Base-by-base conservation (phyloP, 2,888 invertebrate genomes). In the Polylopha cassiicola region DNA sequence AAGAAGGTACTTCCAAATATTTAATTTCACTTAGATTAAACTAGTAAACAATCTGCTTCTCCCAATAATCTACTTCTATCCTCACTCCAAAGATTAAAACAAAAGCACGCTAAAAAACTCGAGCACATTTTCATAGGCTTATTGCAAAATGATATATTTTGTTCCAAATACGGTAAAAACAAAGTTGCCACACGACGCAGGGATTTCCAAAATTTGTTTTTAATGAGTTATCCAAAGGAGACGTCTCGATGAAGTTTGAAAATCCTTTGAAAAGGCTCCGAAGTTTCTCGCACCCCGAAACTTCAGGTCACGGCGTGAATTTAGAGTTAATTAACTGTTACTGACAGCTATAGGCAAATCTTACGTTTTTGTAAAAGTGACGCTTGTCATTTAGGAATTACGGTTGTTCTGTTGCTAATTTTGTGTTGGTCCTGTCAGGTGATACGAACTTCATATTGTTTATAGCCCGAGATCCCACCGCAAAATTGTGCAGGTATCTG, bases 171-270 rank as follows among this genome's bases (percentile, higher is more conserved):
- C 23, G 18, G 37, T 49, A 53, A 51, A 53, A 53, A 48, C 44
- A 33, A 50, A 51, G 48, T 55, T 48, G 26, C 32, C 42, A 48
- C 49, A 53, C 51, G 44, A 46, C 30, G 36, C 39, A 44, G 56
- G 51, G 51, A 56, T 62, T 58, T 55, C 51, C 44, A 50, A 55
- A 65, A 68, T 71, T 70, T 59, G 61, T 66, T 72, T 65, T 65
- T 65, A 71, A 72, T 65, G 65, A 71, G 62, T 73, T 63, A 61
- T 61, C 53, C 57, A 55, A 66, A 63, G 64, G 62, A 65, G 63
- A 56, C 53, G 60, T 61, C 58, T 58, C 55, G 54, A 57, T 60
- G 49, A 58, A 62, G 56, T 65, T 61, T 45, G 47, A 44, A 58
- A 65, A 60, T 64, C 65, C 65, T 66, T 73, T 73, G 66, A 64